Evolutionary conservation across 2,888 invertebrate genomes (phyloP).

Genomic region (Himalopsyche kuldschensis): DNA sequence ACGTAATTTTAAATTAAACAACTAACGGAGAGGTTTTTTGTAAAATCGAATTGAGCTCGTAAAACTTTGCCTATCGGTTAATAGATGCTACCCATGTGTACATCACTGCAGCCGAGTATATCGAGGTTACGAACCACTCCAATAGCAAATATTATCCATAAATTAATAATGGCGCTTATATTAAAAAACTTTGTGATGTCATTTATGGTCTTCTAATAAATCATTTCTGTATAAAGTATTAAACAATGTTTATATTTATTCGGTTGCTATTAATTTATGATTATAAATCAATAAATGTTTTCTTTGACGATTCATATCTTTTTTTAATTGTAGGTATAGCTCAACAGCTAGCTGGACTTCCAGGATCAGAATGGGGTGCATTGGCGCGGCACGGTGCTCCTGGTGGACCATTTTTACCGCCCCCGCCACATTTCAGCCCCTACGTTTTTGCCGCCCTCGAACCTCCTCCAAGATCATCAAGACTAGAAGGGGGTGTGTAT

Average conservation of each 20-base stretch:
- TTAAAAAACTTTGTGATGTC: too few species aligned
- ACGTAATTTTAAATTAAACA: too few species aligned
- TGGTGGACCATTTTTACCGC: slow-evolving; percentile 51
- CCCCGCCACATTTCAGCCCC: slow-evolving; percentile 61
- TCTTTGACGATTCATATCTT: neutral
- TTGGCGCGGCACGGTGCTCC: slow-evolving; percentile 65
- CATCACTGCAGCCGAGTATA: neutral
- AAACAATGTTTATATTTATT: neutral
- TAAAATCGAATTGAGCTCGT: neutral
- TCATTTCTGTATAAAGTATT: neutral
- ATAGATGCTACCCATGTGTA: neutral
- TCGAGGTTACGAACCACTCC: neutral
- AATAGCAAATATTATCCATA: neutral
- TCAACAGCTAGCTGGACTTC: slow-evolving; percentile 72
- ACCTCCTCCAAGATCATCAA: slow-evolving; percentile 56
- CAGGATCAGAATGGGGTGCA: slow-evolving; percentile 66
- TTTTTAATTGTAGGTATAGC: slow-evolving; percentile 65
- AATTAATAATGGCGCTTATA: neutral
- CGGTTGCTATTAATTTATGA: too few species aligned
- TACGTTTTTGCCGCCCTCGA: slow-evolving; percentile 60
- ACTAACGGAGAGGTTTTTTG: too few species aligned
- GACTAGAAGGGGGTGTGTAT: slow-evolving; percentile 52
- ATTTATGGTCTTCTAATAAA: neutral
- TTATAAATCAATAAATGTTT: neutral
- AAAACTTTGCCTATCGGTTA: neutral